A percentile compares a stretch with the other conserved stretches of the same genome.
These are phyloP conservation scores for Epinotia ramella DNA, from an alignment of 2,888 invertebrate genomes.

Conservation along the genomic window DNA sequence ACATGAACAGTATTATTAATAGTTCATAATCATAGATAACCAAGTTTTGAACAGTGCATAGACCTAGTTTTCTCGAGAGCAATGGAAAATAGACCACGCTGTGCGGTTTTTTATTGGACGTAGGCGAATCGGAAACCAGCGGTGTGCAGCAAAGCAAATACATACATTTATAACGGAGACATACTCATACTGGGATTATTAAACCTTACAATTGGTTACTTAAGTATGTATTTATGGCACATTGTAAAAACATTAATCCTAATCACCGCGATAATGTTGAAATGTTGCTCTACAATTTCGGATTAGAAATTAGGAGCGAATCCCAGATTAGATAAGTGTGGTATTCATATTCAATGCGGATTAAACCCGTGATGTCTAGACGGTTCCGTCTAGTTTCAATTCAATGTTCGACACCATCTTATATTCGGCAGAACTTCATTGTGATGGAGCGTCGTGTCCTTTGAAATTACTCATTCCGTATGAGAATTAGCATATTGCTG, in stretches of 20 bases:
- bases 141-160: too few species aligned
- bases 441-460: not conserved
- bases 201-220: too few species aligned
- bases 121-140: not conserved
- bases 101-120: not conserved
- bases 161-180: too few species aligned
- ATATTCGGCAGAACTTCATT: not conserved
- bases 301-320: conserved; percentile 4
- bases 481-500: conserved; percentile 45
- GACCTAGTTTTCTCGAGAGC: not conserved
- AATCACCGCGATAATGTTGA: not conserved
- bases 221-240: not conserved
- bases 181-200: too few species aligned
- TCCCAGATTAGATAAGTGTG: not conserved
- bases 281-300: not conserved
- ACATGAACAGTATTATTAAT: not conserved
- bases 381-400: conserved; percentile 8
- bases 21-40: not conserved
- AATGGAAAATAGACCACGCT: not conserved
- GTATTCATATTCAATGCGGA: not conserved
- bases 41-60: not conserved
- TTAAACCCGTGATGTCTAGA: conserved; percentile 29
- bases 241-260: not conserved
- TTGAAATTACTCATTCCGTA: not conserved
- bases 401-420: not conserved